phyloP scores from a whole-genome alignment of 2,797 vertebrate species.

The Ciconia nigra region DNA sequence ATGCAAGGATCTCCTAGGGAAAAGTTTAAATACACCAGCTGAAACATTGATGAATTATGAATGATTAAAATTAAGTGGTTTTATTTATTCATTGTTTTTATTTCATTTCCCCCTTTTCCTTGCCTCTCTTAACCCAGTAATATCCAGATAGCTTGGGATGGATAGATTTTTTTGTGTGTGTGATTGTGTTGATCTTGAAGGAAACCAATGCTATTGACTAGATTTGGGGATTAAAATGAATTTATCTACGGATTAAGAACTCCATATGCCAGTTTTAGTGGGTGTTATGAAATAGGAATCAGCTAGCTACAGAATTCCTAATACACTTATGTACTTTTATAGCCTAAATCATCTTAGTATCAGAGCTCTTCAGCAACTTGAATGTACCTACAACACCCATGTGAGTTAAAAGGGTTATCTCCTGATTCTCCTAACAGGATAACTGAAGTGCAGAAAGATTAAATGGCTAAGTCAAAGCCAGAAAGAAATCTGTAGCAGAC shows the following conservation, averaged over 20 bases:
- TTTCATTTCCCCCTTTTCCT: background rate
- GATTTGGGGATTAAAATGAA: slow-evolving; percentile 31
- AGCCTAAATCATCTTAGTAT: slow-evolving; percentile 33
- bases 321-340: slow-evolving; percentile 7
- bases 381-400: background rate
- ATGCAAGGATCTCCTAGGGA: background rate
- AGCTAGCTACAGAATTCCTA: slow-evolving; percentile 24
- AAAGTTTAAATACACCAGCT: background rate
- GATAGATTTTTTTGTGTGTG: background rate
- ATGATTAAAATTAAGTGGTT: background rate
- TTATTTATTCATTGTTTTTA: background rate
- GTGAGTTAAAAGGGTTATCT: slow-evolving; percentile 38
- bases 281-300: slow-evolving; percentile 12
- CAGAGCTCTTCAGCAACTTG: slow-evolving; percentile 27
- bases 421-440: background rate
- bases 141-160: background rate
- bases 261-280: slow-evolving; percentile 2
- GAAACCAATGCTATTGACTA: background rate
- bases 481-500: background rate
- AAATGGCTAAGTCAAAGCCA: background rate
- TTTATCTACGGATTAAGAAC: slow-evolving; percentile 26
- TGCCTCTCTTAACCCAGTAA: background rate
- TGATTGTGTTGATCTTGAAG: background rate
- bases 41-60: slow-evolving; percentile 33
- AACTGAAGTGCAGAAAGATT: slow-evolving; percentile 15